phyloP scores from a whole-genome alignment of 2,888 invertebrate species.

The Alloplasta piceator region DNA sequence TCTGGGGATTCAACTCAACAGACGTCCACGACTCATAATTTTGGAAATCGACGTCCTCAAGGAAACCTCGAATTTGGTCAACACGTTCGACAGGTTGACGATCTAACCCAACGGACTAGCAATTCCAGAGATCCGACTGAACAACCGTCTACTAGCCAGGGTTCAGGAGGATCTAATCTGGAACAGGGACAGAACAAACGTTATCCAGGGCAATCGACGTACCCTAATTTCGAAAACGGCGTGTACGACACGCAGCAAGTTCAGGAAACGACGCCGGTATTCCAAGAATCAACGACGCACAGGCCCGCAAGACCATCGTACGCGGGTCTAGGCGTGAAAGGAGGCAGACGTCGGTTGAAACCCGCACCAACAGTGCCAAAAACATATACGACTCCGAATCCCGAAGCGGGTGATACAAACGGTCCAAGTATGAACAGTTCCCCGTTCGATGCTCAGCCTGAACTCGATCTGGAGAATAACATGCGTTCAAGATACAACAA shows the following conservation, averaged over 20 bases:
- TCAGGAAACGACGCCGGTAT: constrained; percentile 53
- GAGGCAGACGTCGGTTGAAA: constrained; percentile 30
- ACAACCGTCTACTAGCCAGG: constrained; percentile 28
- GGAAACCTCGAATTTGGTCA: constrained; percentile 63
- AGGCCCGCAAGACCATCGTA: constrained; percentile 18
- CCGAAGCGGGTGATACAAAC: constrained; percentile 28
- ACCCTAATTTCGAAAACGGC: not conserved
- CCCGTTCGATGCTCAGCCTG: constrained; percentile 35
- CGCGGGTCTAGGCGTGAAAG: constrained; percentile 35
- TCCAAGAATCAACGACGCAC: constrained; percentile 63
- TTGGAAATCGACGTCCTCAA: constrained; percentile 44
- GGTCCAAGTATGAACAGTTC: constrained; percentile 8
- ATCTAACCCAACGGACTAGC: constrained; percentile 31
- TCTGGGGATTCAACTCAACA: not conserved
- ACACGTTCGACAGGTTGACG: constrained; percentile 60
- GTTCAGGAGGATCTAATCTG: constrained; percentile 12
- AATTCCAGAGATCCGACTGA: not conserved
- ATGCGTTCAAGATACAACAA: constrained; percentile 5
- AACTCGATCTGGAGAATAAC: constrained; percentile 33
- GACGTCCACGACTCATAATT: not conserved
- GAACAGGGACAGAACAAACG: too few species aligned
- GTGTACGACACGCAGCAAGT: constrained; percentile 44
- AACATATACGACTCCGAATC: constrained; percentile 36
- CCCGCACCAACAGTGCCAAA: constrained; percentile 72
- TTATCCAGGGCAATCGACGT: too few species aligned